phyloP scores from a whole-genome alignment of 2,797 vertebrate species.

The Hozukius guyotensis region DNA sequence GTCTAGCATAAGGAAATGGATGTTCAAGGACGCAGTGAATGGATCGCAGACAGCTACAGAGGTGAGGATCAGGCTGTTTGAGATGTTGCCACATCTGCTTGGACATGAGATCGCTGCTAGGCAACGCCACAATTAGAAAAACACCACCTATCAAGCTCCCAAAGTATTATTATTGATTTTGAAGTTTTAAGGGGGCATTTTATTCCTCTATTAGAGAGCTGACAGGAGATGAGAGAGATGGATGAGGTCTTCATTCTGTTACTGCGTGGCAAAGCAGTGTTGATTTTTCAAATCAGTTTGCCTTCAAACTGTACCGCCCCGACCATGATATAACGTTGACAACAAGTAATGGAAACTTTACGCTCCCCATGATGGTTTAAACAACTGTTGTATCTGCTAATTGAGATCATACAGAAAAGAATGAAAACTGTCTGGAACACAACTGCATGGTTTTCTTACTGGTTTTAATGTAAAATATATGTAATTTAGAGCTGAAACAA shows the following conservation, averaged over 20 bases:
- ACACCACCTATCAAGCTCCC: background rate
- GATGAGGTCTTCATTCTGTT: too few relatives aligned
- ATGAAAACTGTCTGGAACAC: background rate
- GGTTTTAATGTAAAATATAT: background rate
- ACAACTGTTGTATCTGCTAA: background rate
- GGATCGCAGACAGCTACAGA: background rate
- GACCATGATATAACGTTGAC: background rate
- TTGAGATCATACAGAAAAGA: background rate
- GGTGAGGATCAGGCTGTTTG: background rate
- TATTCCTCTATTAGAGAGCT: background rate
- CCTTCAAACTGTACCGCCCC: too few relatives aligned
- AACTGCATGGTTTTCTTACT: background rate
- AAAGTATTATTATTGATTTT: background rate
- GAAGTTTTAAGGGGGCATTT: background rate
- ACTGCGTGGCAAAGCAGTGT: too few relatives aligned
- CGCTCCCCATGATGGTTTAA: too few relatives aligned
- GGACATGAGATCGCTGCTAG: background rate
- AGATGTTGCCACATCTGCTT: background rate
- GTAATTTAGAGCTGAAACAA: background rate
- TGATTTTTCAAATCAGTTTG: too few relatives aligned
- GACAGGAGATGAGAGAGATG: too few relatives aligned
- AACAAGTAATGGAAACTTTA: background rate
- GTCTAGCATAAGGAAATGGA: background rate
- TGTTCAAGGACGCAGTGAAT: slow-evolving; percentile 7
- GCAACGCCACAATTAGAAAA: background rate